Evolutionary conservation across 2,797 vertebrate genomes (phyloP).

Genomic region (Novumbra hubbsi): DNA sequence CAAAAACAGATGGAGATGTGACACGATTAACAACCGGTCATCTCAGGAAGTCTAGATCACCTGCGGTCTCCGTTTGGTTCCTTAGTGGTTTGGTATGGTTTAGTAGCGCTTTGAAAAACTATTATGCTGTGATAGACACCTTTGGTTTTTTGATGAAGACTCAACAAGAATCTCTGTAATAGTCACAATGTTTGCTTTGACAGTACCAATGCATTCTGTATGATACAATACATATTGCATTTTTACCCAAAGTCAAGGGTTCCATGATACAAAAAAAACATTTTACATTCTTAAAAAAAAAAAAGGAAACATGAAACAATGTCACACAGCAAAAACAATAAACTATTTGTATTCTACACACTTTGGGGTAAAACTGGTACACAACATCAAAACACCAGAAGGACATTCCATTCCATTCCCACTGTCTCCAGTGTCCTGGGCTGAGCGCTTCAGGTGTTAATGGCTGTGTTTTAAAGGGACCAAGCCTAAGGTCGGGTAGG

Average conservation of each 20-base stretch:
- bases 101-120: not conserved
- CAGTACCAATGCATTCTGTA: slow-evolving; percentile 48
- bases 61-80: not conserved
- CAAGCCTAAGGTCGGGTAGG: too few relatives aligned
- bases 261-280: not conserved
- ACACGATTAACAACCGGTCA: not conserved
- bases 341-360: slow-evolving; percentile 1
- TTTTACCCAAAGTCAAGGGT: not conserved
- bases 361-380: slow-evolving; percentile 4
- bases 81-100: not conserved
- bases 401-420: not conserved
- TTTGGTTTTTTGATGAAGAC: not conserved
- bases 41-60: not conserved
- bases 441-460: not conserved
- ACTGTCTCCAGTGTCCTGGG: not conserved
- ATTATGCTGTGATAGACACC: not conserved
- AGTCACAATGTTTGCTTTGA: slow-evolving; percentile 10
- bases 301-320: not conserved
- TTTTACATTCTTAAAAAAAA: not conserved
- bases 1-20: not conserved
- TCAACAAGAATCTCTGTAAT: not conserved
- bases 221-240: slow-evolving; percentile 33
- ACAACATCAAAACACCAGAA: not conserved
- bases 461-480: too few relatives aligned
- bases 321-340: not conserved